Evolutionary conservation across 2,113 vertebrate species (phyloP), one percentile per base, ranked within the genome.

Genomic region (Amia ocellicauda): DNA sequence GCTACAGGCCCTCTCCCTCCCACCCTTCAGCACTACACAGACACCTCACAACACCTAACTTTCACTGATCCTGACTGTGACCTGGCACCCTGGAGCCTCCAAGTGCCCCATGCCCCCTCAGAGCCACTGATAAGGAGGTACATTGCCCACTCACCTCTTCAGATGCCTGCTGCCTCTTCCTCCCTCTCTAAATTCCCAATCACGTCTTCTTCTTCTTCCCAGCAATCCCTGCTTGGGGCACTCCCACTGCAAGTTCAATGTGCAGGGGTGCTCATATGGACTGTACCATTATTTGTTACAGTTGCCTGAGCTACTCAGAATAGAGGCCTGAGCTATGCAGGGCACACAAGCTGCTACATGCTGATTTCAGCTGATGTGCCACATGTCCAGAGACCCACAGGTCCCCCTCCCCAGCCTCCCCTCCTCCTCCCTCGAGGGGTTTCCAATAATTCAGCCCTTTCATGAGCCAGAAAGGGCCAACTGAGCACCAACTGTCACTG

Each of bases 221-320:
- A 90, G 85, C 79, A 90, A 88, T 83, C 89, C 85, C 83, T 87
- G 86, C 89, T 71, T 85, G 77, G 84, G 87, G 79, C 79, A 85
- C 81, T 82, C 85, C 89, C 87, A 89, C n/a, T 88, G 78, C 87
- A 62, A 68, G 81, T 78, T 79, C 71, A 79, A 67, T 73, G 56
- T 81, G 81, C 74, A 85, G 89, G 87, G 86, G 87, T 89, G 87
- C 77, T 52, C 79, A 81, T 41, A 81, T 81, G 64, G 66, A 69
- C 66, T 66, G 75, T 76, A 76, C 52, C 70, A 71, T 75, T 77
- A 36, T 79, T 1, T 8, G 4, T 76, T n/a, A 70, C 13, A 62
- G 41, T 31, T 47, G 11, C 68, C 22, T 69, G 69, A 24, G 1
- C 19, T 62, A 23, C 26, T 65, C 8, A 13, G 62, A 82, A 36